phyloP scores from a whole-genome alignment of 2,797 vertebrate species.

The Euthynnus affinis region DNA sequence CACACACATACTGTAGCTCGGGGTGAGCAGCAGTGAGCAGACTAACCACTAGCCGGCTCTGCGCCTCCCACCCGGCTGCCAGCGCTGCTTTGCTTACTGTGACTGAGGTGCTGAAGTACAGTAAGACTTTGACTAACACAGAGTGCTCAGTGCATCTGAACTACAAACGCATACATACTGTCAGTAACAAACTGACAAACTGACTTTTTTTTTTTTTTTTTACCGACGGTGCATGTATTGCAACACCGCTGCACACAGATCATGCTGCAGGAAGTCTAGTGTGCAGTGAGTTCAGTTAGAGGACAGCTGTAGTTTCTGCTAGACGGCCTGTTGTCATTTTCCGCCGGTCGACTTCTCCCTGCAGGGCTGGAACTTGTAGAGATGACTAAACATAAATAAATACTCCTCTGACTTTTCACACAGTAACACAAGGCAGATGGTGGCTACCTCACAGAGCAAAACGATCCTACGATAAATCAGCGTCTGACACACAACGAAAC shows the following conservation, averaged over 20 bases:
- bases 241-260: background rate
- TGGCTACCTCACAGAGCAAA: background rate
- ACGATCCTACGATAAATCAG: background rate
- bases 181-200: conserved; percentile 6
- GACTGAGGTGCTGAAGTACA: conserved; percentile 42
- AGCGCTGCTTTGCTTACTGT: conserved; percentile 43
- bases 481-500: background rate
- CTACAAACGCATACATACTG: conserved; percentile 2
- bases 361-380: conserved; percentile 10
- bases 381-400: conserved; percentile 35
- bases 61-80: background rate
- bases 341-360: conserved; percentile 11
- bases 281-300: conserved; percentile 35
- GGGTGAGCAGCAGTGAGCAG: conserved; percentile 45
- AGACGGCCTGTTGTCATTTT: conserved; percentile 43
- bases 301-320: conserved; percentile 34
- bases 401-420: conserved; percentile 22
- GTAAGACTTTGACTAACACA: conserved; percentile 53
- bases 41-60: conserved; percentile 24
- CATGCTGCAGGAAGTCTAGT: conserved; percentile 12
- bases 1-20: conserved; percentile 47
- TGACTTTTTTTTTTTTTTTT: too few relatives aligned
- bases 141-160: conserved; percentile 3
- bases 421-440: background rate
- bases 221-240: background rate